Evolutionary conservation across 2,113 vertebrate genomes (phyloP).

Genomic region (Equus przewalskii): DNA sequence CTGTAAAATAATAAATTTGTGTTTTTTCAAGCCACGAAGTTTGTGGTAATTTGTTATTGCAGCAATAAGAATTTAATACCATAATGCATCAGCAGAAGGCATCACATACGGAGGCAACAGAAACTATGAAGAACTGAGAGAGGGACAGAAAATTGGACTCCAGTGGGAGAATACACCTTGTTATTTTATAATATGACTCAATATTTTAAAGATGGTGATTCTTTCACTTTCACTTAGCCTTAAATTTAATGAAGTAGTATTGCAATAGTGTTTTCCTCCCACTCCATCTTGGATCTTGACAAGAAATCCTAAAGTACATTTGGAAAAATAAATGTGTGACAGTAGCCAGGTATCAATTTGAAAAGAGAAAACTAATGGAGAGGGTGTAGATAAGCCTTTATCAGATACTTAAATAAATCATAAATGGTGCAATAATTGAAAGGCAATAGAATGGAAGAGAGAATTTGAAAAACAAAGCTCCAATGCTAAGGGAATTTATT

Average conservation of each 20-base stretch:
- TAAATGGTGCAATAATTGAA: slow-evolving; percentile 32
- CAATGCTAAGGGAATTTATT: neutral
- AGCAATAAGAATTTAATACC: neutral
- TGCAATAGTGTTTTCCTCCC: neutral
- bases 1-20: neutral
- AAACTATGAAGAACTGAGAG: neutral
- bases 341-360: neutral
- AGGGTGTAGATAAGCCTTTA: neutral
- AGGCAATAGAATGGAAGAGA: neutral
- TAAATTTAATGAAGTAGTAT: neutral
- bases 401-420: slow-evolving; percentile 44
- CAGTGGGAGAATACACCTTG: neutral
- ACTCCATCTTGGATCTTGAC: neutral
- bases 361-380: slow-evolving; percentile 44
- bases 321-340: slow-evolving; percentile 40
- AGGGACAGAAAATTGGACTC: neutral
- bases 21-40: neutral
- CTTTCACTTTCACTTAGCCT: neutral
- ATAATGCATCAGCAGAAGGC: neutral
- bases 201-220: slow-evolving; percentile 43
- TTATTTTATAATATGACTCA: neutral
- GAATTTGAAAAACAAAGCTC: neutral
- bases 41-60: neutral
- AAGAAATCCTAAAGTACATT: slow-evolving; percentile 15
- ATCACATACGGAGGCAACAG: neutral